Conservation (phyloP, 1,140 invertebrate genomes). For the Penaeus indicus region DNA sequence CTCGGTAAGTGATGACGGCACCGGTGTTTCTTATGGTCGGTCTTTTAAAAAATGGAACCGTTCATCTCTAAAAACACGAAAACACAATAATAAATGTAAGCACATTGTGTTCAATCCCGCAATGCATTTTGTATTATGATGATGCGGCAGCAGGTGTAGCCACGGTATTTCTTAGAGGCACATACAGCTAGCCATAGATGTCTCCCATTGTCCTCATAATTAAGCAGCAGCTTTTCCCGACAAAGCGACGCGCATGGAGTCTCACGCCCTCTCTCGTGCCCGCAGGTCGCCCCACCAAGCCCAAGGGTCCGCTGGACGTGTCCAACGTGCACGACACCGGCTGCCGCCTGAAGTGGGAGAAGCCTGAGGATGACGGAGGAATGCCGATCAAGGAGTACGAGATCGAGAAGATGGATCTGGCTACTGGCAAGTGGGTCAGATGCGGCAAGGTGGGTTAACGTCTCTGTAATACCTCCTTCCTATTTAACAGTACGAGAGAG, state of each 20-base stretch:
- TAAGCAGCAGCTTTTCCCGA: neutral
- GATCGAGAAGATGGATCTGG: constrained; percentile 93
- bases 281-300: constrained; percentile 81
- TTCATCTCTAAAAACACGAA: too few relatives aligned
- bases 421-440: constrained; percentile 88
- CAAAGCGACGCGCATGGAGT: too few relatives aligned
- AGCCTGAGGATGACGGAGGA: constrained; percentile 94
- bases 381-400: constrained; percentile 94
- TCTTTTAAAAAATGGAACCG: neutral
- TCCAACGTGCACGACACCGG: constrained; percentile 91
- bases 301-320: constrained; percentile 91
- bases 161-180: too few relatives aligned
- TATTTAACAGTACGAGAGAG: constrained; percentile 8
- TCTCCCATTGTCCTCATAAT: neutral
- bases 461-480: neutral
- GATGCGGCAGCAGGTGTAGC: too few relatives aligned
- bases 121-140: too few relatives aligned
- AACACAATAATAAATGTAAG: too few relatives aligned
- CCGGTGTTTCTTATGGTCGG: neutral
- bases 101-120: too few relatives aligned
- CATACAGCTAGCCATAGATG: too few relatives aligned
- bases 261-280: neutral
- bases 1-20: constrained; percentile 77
- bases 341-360: constrained; percentile 91
- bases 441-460: constrained; percentile 71